Evolutionary conservation across 2,113 vertebrate genomes (phyloP).

Genomic region (Myodes glareolus): DNA sequence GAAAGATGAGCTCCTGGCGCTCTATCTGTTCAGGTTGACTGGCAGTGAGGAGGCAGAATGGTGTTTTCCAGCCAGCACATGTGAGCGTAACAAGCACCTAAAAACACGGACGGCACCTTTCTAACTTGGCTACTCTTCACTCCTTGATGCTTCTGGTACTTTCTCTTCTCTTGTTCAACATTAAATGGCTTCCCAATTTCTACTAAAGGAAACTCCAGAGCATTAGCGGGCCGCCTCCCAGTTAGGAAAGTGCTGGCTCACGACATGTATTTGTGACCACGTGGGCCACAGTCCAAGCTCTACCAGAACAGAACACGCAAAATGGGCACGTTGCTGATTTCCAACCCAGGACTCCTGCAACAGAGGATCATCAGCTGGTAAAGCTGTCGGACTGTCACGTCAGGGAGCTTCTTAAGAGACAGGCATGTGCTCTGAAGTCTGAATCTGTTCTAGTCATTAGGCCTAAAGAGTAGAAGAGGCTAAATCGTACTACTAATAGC

Average conservation of each 20-base stretch:
- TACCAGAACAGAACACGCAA: neutral
- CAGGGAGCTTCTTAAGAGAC: neutral
- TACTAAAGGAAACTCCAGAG: neutral
- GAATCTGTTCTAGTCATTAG: neutral
- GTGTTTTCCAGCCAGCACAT: neutral
- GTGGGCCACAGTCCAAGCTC: neutral
- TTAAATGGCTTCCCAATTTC: neutral
- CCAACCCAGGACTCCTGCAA: neutral
- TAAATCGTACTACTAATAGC: neutral
- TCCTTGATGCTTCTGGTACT: neutral
- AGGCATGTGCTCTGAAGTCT: neutral
- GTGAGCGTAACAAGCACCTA: neutral
- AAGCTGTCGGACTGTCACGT: neutral
- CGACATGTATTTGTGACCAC: neutral
- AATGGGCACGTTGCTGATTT: neutral
- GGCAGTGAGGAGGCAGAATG: neutral
- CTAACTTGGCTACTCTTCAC: neutral
- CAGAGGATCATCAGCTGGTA: neutral
- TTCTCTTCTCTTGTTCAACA: constrained; percentile 12
- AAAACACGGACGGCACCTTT: neutral
- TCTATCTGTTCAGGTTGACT: neutral
- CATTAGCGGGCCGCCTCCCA: neutral
- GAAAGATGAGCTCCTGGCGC: neutral
- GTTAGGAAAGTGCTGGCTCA: neutral
- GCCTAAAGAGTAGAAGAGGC: neutral